Percentiles rank a stretch among this genome's conserved stretches.
Evolutionary conservation across 2,888 invertebrate species (phyloP).

Genomic region (Coremacera marginata): DNA sequence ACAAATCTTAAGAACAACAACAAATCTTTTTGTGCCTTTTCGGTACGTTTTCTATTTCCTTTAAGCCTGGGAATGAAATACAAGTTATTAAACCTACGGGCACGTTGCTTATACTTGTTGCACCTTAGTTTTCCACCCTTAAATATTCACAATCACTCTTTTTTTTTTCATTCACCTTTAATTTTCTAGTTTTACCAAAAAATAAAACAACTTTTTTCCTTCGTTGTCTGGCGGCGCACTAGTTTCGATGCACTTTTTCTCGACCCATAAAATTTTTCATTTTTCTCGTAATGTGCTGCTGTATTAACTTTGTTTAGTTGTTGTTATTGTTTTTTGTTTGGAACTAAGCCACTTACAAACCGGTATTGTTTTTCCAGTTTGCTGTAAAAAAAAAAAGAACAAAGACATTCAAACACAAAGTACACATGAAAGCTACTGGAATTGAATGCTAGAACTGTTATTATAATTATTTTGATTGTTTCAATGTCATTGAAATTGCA

Average conservation of each 20-base stretch:
- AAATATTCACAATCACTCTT: no score
- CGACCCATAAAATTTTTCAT: no score
- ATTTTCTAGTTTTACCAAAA: neutral
- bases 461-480: conserved; percentile 1
- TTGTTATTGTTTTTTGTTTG: neutral
- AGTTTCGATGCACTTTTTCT: no score
- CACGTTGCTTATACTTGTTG: conserved; percentile 7
- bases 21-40: no score
- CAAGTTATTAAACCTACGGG: no score
- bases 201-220: neutral
- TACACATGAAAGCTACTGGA: neutral
- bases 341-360: neutral
- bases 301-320: neutral
- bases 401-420: neutral
- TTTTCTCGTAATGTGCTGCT: neutral
- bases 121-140: neutral
- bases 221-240: neutral
- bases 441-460: neutral
- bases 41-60: no score
- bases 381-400: no score
- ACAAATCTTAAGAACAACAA: no score
- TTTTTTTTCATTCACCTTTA: neutral
- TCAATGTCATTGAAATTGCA: conserved; percentile 5
- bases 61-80: neutral
- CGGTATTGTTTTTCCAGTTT: no score